Conservation (phyloP, 1,140 invertebrate species). For the Ceratosolen fusciceps region DNA sequence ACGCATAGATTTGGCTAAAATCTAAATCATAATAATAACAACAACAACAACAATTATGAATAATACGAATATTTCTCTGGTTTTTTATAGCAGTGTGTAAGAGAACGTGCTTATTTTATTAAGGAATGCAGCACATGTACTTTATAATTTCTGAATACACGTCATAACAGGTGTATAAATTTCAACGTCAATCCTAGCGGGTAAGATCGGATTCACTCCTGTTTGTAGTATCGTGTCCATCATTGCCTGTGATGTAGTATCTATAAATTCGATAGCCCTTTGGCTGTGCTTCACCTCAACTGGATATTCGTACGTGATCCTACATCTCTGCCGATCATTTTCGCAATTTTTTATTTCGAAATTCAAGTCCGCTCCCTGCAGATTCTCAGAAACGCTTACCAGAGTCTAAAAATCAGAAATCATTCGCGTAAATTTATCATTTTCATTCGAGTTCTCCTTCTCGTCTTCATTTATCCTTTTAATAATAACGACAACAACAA, state of each 20-base stretch:
- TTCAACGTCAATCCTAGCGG: background rate
- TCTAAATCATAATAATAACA: too few relatives aligned
- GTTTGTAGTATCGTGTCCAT: background rate
- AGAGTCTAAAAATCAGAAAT: background rate
- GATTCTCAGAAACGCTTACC: background rate
- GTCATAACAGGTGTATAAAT: background rate
- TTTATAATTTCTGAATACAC: background rate
- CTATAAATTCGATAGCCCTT: background rate
- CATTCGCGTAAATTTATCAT: background rate
- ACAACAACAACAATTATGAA: too few relatives aligned
- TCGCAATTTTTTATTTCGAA: background rate
- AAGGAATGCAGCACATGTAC: too few relatives aligned
- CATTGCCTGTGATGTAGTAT: background rate
- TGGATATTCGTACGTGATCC: slow-evolving; percentile 2
- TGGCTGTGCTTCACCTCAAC: background rate
- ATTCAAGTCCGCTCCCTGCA: background rate
- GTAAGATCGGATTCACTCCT: background rate
- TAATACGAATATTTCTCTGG: too few relatives aligned
- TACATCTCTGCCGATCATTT: background rate
- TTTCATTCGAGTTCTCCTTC: background rate
- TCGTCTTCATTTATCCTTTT: too few relatives aligned
- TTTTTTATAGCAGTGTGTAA: too few relatives aligned
- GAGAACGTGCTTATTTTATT: too few relatives aligned
- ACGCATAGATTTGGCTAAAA: too few relatives aligned
- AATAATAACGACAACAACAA: too few relatives aligned